phyloP scores from a whole-genome alignment of 2,888 invertebrate genomes.

The Calephelis perditalis region DNA sequence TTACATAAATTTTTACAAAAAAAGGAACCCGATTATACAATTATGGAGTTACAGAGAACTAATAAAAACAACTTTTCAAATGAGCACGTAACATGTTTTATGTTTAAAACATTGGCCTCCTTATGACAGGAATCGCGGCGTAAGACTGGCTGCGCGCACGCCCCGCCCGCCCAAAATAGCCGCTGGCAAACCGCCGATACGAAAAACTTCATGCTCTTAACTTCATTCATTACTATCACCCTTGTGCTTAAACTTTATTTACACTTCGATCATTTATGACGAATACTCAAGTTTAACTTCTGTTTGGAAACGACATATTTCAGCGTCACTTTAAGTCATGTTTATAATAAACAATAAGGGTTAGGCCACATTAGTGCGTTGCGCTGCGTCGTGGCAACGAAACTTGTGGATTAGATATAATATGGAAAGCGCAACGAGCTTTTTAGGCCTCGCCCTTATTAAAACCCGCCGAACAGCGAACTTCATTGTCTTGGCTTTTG shows the following conservation, averaged over 20 bases:
- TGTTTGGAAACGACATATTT: too few relatives aligned
- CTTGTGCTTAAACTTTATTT: slow-evolving; percentile 23
- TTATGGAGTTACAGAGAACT: slow-evolving; percentile 13
- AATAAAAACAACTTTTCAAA: slow-evolving; percentile 10
- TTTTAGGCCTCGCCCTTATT: too few relatives aligned
- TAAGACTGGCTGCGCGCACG: slow-evolving; percentile 61
- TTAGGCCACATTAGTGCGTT: too few relatives aligned
- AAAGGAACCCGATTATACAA: too few relatives aligned
- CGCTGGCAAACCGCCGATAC: slow-evolving; percentile 60
- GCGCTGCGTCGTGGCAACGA: too few relatives aligned
- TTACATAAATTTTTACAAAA: too few relatives aligned
- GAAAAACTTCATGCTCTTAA: slow-evolving; percentile 43
- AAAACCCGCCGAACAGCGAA: too few relatives aligned
- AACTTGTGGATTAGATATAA: too few relatives aligned
- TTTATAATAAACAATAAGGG: too few relatives aligned
- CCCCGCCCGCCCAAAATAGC: slow-evolving; percentile 66
- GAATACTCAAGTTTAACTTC: not conserved
- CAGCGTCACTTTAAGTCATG: too few relatives aligned
- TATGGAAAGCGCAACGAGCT: too few relatives aligned
- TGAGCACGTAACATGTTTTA: slow-evolving; percentile 3
- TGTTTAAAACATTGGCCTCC: slow-evolving; percentile 28
- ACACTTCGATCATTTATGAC: slow-evolving; percentile 3
- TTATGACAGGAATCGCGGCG: slow-evolving; percentile 49
- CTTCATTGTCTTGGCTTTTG: too few relatives aligned
- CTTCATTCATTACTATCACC: slow-evolving; percentile 60